A percentile compares a stretch with the other conserved stretches of the same genome.
phyloP scores from a whole-genome alignment of 1,140 invertebrate genomes.

The Caerostris extrusa region DNA sequence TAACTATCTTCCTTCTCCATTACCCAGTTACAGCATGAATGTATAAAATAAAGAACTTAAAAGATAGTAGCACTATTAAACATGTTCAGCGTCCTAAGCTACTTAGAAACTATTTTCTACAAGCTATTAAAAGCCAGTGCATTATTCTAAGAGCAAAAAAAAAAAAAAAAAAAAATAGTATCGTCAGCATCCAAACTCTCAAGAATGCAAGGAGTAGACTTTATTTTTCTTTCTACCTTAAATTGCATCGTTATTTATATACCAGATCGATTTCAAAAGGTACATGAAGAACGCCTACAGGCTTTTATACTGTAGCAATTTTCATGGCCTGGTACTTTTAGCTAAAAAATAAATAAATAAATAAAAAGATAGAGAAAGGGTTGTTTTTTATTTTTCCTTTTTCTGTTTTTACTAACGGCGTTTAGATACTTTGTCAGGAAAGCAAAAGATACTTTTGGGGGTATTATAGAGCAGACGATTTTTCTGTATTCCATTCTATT shows the following conservation, averaged over 20 bases:
- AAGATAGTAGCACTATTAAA: background rate
- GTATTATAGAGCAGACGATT: background rate
- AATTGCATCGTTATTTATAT: constrained; percentile 71
- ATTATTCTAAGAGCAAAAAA: background rate
- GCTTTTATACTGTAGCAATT: constrained; percentile 15
- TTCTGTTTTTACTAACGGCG: background rate
- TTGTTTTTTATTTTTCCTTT: background rate
- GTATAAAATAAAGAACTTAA: background rate
- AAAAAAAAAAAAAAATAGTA: background rate
- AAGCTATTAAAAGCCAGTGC: background rate
- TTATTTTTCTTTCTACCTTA: constrained; percentile 45
- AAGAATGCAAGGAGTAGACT: background rate
- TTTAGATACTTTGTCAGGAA: background rate
- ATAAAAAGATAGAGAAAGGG: background rate
- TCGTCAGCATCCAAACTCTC: background rate
- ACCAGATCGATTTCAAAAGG: constrained; percentile 58
- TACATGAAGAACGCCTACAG: constrained; percentile 33
- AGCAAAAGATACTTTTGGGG: background rate
- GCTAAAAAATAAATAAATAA: too few relatives aligned
- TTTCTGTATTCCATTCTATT: background rate
- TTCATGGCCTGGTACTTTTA: constrained; percentile 54
- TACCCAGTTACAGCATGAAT: background rate
- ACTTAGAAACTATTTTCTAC: background rate
- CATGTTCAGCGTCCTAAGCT: background rate
- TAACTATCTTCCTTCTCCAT: background rate